Base-by-base conservation (phyloP, 2,113 vertebrate species). In the Crotalus viridis region DNA sequence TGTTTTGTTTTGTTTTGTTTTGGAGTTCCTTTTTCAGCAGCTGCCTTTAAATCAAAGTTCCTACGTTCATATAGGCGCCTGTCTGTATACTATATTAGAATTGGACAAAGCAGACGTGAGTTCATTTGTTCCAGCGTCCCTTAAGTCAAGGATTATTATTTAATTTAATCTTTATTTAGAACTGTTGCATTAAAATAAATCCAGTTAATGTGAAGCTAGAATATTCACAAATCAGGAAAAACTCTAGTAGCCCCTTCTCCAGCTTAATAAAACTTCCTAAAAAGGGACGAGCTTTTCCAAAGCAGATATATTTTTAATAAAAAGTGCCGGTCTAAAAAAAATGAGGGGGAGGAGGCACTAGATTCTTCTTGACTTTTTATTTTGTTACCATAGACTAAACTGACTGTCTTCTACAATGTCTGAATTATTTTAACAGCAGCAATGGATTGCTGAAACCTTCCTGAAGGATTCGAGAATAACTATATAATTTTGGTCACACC, bases 191-290 rank as follows among this genome's bases (percentile, higher is more conserved):
- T 93, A 94, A 96, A 95, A 96, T 64, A 88, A 92, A 93, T 97
- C 95, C 96, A 95, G 94, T 96, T 95, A 97, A 97, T 97, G 97
- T 97, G 97, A 97, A 97, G 92, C 94, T 95, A 93, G 97, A 95
- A 95, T 95, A 94, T 91, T 94, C 91, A 95, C 96, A 94, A 95
- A 88, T 96, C 93, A 91, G 69, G 33, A 81, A 39, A 48, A 39
- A 48, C 39, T 39, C 69, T 1, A 39, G 33, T 39, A 0, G 33
- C 33, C 17, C 15, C 7, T 81, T 81, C 39, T 17, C 69, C 1
- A 15, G 15, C n/a, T 57, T 17, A 19, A 39, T 9, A 81, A 17
- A 3, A 1, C 17, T 21, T 39, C 7, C 5, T 81, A 54, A 57
- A 39, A 39, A 81, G 69, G 33, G 6, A 17, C 15, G 39, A 21